These are phyloP conservation scores for Drosophila maculinotata DNA, from an alignment of 2,888 invertebrate species.

Conservation along the genomic window DNA sequence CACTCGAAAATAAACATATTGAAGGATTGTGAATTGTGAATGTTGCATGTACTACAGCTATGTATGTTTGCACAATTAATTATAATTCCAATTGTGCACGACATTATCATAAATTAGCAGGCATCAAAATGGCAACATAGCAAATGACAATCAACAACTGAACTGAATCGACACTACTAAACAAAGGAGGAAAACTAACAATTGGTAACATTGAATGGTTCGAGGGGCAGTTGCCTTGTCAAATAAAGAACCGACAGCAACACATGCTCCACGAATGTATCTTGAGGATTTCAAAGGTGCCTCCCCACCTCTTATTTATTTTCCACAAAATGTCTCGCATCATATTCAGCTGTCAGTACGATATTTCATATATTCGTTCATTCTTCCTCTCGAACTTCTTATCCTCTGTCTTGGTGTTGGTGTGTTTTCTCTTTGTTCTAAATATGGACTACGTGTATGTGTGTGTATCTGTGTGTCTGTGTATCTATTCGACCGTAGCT, in stretches of 20 bases:
- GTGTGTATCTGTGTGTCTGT: constrained; percentile 27
- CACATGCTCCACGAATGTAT: constrained; percentile 40
- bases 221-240: constrained; percentile 55
- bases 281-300: constrained; percentile 25
- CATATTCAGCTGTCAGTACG: constrained; percentile 51
- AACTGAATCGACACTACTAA: constrained; percentile 2
- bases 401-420: constrained; percentile 18
- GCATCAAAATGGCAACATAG: neutral
- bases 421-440: constrained; percentile 58
- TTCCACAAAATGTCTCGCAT: constrained; percentile 68
- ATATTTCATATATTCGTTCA: constrained; percentile 44
- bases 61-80: constrained; percentile 10
- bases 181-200: neutral
- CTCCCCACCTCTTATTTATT: constrained; percentile 16
- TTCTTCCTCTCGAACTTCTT: constrained; percentile 5
- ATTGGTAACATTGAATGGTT: constrained; percentile 4
- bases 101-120: constrained; percentile 42
- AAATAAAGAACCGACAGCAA: constrained; percentile 14
- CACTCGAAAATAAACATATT: no score
- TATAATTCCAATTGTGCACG: constrained; percentile 28
- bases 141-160: constrained; percentile 13
- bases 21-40: no score
- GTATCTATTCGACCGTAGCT: constrained; percentile 29
- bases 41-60: neutral
- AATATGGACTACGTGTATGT: constrained; percentile 50